phyloP scores from a whole-genome alignment of 1,140 invertebrate species.

The Hypsibius dujardini region DNA sequence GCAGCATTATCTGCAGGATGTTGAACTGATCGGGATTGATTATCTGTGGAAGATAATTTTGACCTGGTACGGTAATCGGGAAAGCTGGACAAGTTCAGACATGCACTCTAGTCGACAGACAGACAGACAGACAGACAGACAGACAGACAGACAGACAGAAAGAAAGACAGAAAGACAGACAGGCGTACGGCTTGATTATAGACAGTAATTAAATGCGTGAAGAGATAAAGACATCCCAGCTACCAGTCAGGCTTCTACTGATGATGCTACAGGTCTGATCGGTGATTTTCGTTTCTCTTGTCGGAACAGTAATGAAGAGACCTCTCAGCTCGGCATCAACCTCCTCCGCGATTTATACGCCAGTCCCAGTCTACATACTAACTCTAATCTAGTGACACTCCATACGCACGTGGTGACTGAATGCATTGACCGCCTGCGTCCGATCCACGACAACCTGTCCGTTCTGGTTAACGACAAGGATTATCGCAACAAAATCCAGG shows the following conservation, averaged over 20 bases:
- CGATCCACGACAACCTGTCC: slow-evolving; percentile 47
- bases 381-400: slow-evolving; percentile 53
- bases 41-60: slow-evolving; percentile 74
- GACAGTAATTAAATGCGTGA: too few species aligned
- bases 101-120: too few species aligned
- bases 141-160: too few species aligned
- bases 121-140: too few species aligned
- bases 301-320: slow-evolving; percentile 73
- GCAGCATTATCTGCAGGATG: slow-evolving; percentile 46
- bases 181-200: too few species aligned
- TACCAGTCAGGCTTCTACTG: too few species aligned
- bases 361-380: slow-evolving; percentile 66
- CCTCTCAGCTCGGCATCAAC: slow-evolving; percentile 72
- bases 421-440: slow-evolving; percentile 63
- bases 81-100: too few species aligned
- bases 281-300: slow-evolving; percentile 36
- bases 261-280: slow-evolving; percentile 10
- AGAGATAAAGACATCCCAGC: too few species aligned
- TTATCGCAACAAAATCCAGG: slow-evolving; percentile 39
- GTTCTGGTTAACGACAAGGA: slow-evolving; percentile 39
- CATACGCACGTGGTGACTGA: slow-evolving; percentile 79
- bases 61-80: too few species aligned
- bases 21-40: slow-evolving; percentile 79
- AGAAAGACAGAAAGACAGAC: too few species aligned
- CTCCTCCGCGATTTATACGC: slow-evolving; percentile 81